Evolutionary conservation across 2,113 vertebrate genomes (phyloP).

Genomic region (Sarotherodon lohbergeri): DNA sequence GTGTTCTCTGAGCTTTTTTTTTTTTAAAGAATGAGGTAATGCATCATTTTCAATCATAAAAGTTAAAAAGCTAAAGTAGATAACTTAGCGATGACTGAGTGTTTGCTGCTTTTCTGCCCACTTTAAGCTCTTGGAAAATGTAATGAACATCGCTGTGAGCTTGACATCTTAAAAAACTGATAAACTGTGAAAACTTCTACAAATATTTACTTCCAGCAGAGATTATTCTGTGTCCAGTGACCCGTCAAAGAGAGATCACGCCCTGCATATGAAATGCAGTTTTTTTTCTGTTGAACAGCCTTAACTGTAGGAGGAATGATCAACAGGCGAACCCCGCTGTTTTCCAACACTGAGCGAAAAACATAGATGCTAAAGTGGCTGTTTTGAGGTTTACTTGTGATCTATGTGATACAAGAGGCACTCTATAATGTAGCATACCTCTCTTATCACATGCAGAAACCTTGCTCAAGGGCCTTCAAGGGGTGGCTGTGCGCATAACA

Average conservation of each 20-base stretch:
- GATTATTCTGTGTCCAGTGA: background rate
- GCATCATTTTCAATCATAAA: background rate
- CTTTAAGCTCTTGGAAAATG: background rate
- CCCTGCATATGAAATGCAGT: background rate
- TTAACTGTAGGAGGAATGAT: background rate
- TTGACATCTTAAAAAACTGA: background rate
- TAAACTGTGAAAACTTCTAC: background rate
- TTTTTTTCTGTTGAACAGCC: background rate
- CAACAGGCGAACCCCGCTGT: background rate
- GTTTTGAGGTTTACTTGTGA: background rate
- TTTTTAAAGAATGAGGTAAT: background rate
- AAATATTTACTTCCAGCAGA: background rate
- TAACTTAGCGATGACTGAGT: background rate
- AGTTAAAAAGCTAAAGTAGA: background rate
- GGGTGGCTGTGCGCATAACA: background rate
- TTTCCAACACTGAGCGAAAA: background rate
- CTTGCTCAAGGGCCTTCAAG: background rate
- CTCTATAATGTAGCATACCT: background rate
- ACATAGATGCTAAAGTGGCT: background rate
- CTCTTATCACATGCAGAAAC: background rate
- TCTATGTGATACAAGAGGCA: background rate
- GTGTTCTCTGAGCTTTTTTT: background rate
- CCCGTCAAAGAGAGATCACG: background rate
- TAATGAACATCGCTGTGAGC: background rate
- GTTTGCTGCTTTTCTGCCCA: background rate